Evolutionary conservation across 2,888 invertebrate genomes (phyloP), one percentile per base, ranked within the genome.

Genomic region (Eristalinus aeneus): DNA sequence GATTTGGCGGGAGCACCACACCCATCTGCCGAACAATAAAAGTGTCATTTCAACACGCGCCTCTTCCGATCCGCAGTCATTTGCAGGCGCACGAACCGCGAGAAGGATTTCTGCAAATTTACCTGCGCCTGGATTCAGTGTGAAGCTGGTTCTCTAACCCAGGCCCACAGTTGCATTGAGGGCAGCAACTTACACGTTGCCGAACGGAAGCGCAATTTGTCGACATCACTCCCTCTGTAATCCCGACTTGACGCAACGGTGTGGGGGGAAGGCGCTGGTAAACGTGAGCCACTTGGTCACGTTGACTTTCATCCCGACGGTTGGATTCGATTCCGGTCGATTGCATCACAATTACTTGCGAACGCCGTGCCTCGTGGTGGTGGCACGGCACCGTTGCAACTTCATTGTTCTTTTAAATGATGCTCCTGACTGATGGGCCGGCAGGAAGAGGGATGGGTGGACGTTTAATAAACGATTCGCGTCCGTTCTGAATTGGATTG

Each of bases 271-370:
- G 5, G 22, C 0, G 12, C 58, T 65, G 90, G 90, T 3, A 90
- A 89, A 65, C 88, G 89, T 2, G 89, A 89, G 12, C 90, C 91
- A 0, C 74, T 90, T n/a, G 92, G 92, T 4, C 91, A 92, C 88
- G 88, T 90, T 9, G 92, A 91, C 75, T 92, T 91, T 65, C 91
- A 91, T 89, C 90, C 91, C 0, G 89, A 89, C n/a, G 91, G 91
- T 89, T 89, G 3, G 85, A 89, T 80, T 88, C 91, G 20, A 88
- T 91, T 23, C 90, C 89, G 54, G 89, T 90, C 3, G 91, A 91
- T 3, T 92, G 91, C 73, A 76, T 89, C 11, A 89, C 88, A 23
- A 88, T 90, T 11, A 67, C 84, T 9, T 91, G 91, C 80, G 90
- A 91, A 0, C 91, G 91, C 73, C 85, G 87, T 1, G 89, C 92